Base-by-base conservation (phyloP, 2,113 vertebrate species). In the Butastur rufipennis region DNA sequence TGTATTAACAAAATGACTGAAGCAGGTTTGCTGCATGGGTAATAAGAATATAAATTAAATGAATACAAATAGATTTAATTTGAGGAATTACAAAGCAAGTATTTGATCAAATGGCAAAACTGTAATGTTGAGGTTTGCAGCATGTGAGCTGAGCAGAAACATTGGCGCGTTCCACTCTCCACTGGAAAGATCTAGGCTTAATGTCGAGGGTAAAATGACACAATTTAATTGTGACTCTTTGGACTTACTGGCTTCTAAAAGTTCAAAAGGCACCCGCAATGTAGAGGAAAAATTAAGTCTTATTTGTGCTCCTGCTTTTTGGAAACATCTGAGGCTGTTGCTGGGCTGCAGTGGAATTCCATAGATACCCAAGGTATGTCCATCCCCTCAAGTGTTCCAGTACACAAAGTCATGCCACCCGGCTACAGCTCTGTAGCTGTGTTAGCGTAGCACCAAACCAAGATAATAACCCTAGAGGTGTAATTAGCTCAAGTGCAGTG, bases 391-490 rank as follows among this genome's bases (percentile, higher is more conserved):
- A 26, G 26, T 7, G 17, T 50, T 85, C 18, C 52, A 34, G 6
- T 18, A 6, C 14, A 17, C 34, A 63, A 71, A 90, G 20, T 25
- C 15, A 5, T 22, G 21, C 13, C 8, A 65, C 16, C 11, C 0
- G 0, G 36, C 18, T 48, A 6, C 22, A 52, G 26, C 25, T 74
- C 50, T 40, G 23, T 19, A 92, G 45, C 11, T 0, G 0, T 34
- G 19, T 27, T n/a, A 38, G 23, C 13, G 21, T 71, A 34, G 31
- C 27, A 75, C 16, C 26, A 68, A 72, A 82, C 13, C n/a, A 63
- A 47, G n/a, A 16, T 17, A 14, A 59, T 70, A 21, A 43, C 5
- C 31, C 27, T 61, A 7, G 12, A 11, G 13, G 18, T 65, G 19
- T 40, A 58, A 48, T 66, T 65, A 86, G 12, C 14, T 50, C 11